Base-by-base conservation (phyloP, 2,113 vertebrate species). In the Chauna torquata region DNA sequence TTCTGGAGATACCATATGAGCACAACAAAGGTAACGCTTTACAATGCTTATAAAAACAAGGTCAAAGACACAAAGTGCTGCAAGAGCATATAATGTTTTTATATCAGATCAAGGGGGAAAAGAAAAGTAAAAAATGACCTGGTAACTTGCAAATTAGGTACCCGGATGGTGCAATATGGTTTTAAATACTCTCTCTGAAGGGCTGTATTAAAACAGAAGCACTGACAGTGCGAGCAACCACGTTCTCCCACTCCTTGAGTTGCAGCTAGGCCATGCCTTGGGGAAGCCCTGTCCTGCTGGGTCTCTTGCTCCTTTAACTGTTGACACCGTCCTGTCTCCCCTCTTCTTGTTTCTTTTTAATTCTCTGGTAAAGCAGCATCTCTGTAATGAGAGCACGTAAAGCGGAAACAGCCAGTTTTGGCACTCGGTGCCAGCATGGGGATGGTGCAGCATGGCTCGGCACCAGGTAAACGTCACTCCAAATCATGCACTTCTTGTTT, bases 61-160 rank as follows among this genome's bases (percentile, higher is more conserved):
- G 20, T 16, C 15, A 17, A 50, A 83, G 42, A 77, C n/a, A 55
- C 5, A 16, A 28, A 78, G 42, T n/a, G 38, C 40, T 44, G 45
- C 19, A 81, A 36, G 25, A 71, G 15, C 3, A 27, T 34, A 38
- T 11, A 36, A 40, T 3, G 5, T 23, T 78, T 79, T 54, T 34
- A 20, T 61, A 6, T n/a, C 24, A 84, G 12, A 81, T 22, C 18
- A 19, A 65, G 45, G 50, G 8, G 14, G 45, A 19, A 40, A 44
- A 52, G 34, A n/a, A 17, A 4, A 0, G 3, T 1, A 8, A 27
- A 54, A 59, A 76, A 79, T 11, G 0, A 80, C 24, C 23, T 23
- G 8, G 19, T 55, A 30, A 82, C 32, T 65, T 78, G 40, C 45
- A 87, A 57, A 76, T 94, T 49, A 89, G 61, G 13, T 79, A 81